Conservation (phyloP, 2,797 vertebrate genomes). For the Arremon brunneinucha region DNA sequence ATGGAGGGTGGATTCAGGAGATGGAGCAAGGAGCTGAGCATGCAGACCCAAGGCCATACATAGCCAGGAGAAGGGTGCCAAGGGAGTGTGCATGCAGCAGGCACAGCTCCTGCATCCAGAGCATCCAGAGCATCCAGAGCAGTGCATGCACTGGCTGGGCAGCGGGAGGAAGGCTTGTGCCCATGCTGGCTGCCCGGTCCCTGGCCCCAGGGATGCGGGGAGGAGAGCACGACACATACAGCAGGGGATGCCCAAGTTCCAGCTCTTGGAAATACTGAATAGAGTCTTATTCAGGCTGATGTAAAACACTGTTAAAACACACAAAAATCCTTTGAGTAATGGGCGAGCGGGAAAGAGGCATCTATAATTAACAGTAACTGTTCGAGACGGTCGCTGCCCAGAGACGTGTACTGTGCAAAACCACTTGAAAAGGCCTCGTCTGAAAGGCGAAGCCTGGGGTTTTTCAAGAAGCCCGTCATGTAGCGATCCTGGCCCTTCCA, state of each 20-base stretch:
- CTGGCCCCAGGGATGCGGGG: not conserved
- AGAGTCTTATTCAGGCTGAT: conserved; percentile 82
- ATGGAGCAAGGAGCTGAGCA: not conserved
- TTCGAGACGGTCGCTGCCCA: conserved; percentile 81
- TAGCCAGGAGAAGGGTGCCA: not conserved
- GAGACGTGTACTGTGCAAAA: conserved; percentile 78
- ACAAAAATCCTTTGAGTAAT: conserved; percentile 86
- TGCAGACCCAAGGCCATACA: not conserved
- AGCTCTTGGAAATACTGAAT: conserved; percentile 76
- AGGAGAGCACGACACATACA: conserved; percentile 2
- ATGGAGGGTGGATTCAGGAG: not conserved
- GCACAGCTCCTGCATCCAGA: not conserved
- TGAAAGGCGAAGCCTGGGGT: conserved; percentile 78
- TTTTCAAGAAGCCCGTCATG: conserved; percentile 76
- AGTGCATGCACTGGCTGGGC: not conserved
- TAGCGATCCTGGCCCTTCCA: conserved; percentile 74
- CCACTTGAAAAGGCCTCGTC: conserved; percentile 80
- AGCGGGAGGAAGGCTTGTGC: not conserved
- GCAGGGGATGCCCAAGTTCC: conserved; percentile 70
- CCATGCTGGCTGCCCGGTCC: not conserved
- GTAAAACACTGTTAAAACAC: conserved; percentile 81
- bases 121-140: not conserved
- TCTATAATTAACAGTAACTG: conserved; percentile 87
- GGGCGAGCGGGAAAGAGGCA: conserved; percentile 79
- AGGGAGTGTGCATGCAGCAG: not conserved